Evolutionary conservation across 2,113 vertebrate genomes (phyloP).

Genomic region (Hiodon tergisus): DNA sequence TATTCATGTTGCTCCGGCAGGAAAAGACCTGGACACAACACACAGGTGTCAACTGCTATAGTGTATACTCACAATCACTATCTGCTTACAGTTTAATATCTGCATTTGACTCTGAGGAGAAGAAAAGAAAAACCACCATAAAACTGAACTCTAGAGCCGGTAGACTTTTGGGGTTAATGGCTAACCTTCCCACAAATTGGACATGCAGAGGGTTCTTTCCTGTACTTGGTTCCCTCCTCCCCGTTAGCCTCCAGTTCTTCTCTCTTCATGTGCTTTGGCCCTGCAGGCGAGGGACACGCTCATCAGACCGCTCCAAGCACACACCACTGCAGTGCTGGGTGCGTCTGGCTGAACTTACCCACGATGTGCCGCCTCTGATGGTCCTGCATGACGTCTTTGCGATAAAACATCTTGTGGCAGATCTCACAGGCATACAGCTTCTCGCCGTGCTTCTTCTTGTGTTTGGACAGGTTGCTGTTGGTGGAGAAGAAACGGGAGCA

Average conservation of each 20-base stretch:
- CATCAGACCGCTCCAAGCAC: not conserved
- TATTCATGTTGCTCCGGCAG: constrained; percentile 98
- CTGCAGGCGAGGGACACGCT: constrained; percentile 48
- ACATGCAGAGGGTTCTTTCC: constrained; percentile 93
- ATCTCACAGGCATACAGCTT: constrained; percentile 94
- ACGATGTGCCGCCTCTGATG: constrained; percentile 87
- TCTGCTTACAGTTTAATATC: not conserved
- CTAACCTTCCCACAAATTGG: constrained; percentile 91
- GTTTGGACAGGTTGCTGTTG: constrained; percentile 98
- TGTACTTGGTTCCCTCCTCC: constrained; percentile 85
- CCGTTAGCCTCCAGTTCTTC: constrained; percentile 84
- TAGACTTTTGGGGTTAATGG: not conserved
- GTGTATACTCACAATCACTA: too few relatives aligned
- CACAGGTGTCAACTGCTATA: not conserved
- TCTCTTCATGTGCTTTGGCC: constrained; percentile 83
- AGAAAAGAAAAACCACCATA: not conserved
- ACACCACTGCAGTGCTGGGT: not conserved
- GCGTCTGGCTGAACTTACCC: constrained; percentile 58
- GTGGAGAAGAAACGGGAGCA: constrained; percentile 98
- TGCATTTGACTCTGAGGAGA: not conserved
- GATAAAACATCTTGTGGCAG: constrained; percentile 97
- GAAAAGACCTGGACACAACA: constrained; percentile 80
- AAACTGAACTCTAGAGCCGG: not conserved
- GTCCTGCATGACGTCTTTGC: constrained; percentile 96
- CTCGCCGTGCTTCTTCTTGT: constrained; percentile 98